Base-by-base conservation (phyloP, 2,797 vertebrate species). In the Micropoecilia bifurca region DNA sequence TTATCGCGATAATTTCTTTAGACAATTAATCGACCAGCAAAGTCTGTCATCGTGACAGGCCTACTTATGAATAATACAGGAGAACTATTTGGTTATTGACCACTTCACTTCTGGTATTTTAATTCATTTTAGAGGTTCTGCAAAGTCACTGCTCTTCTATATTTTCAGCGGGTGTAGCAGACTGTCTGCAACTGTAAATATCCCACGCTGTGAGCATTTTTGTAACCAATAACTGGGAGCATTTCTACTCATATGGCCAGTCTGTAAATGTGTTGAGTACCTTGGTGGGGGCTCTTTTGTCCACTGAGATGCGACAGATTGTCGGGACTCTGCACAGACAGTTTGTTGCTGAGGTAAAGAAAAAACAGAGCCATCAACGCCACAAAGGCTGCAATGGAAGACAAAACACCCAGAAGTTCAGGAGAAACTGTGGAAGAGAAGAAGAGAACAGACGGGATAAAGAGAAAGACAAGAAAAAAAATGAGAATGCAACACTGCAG, bases 321-420 rank as follows among this genome's bases (percentile, higher is more conserved):
- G 87, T 96, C 96, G 84, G 97, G 94, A 91, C 95, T 97, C 93
- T 96, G 97, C 94, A 96, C 97, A 89, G 97, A 98, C 94, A 98
- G 97, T 95, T 98, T 99, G 96, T 98, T 98, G 95, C 97, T 98
- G 96, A 99, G 96, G 95, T 98, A 99, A 84, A 98, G 95, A 96
- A 99, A 98, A 95, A 98, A 97, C 75, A 99, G 94, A 92, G 97
- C 95, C 95, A 99, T 97, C 93, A 99, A 95, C 91, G 96, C 92
- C 95, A 98, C 97, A 94, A 99, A 97, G 89, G 97, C 96, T 53
- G 97, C 97, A 0, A 99, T 96, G 82, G 97, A 98, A 92, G 98
- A 98, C 85, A 99, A 95, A 95, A 98, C 97, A 91, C 97, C 98
- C 88, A 98, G 95, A 90, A 98, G 97, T 95, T 99, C 98, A 78